Conservation (phyloP, 2,888 invertebrate genomes). For the Pollenia labialis region DNA sequence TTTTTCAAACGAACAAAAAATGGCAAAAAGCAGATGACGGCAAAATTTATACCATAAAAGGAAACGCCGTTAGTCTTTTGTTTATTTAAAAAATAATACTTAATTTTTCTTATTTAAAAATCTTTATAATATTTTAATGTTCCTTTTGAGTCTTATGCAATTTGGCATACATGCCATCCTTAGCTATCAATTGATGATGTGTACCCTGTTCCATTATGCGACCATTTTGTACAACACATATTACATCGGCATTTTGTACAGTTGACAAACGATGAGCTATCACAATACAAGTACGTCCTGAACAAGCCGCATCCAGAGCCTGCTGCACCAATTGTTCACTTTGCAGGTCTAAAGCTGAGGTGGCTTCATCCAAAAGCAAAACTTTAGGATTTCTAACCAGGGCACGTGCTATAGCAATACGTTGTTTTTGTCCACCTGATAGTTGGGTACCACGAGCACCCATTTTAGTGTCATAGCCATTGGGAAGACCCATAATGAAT, state of each 20-base stretch:
- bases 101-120: conserved; percentile 24
- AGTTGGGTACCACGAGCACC: conserved; percentile 91
- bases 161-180: conserved; percentile 88
- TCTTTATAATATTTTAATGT: conserved; percentile 46
- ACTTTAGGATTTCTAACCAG: conserved; percentile 90
- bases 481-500: conserved; percentile 89
- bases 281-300: conserved; percentile 92
- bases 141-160: conserved; percentile 87
- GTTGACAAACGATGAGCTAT: conserved; percentile 95
- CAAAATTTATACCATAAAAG: no score
- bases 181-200: conserved; percentile 89
- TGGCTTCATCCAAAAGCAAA: conserved; percentile 90
- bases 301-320: conserved; percentile 92
- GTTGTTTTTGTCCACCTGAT: conserved; percentile 94
- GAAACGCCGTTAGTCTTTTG: conserved; percentile 33
- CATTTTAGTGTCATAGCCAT: conserved; percentile 91
- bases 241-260: conserved; percentile 92
- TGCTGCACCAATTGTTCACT: conserved; percentile 92
- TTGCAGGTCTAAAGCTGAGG: conserved; percentile 91
- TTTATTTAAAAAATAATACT: conserved; percentile 25
- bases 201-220: conserved; percentile 91
- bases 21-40: no score
- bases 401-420: conserved; percentile 93
- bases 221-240: conserved; percentile 92
- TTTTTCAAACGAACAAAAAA: no score